Conservation (phyloP, 2,113 vertebrate genomes). For the Eulemur rufifrons region DNA sequence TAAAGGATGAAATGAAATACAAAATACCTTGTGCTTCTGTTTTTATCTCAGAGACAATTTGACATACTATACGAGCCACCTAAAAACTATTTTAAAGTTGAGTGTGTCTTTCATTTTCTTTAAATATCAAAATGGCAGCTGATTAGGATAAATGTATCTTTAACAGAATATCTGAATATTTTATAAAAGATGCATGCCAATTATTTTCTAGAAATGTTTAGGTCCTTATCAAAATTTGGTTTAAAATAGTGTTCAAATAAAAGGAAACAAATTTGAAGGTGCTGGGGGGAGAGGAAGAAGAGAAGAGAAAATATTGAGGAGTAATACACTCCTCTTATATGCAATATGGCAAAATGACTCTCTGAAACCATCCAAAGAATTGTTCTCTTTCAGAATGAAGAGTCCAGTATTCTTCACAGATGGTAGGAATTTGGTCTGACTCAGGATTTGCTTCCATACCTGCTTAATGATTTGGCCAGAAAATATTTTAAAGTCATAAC, state of each 20-base stretch:
- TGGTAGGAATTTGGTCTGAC: background rate
- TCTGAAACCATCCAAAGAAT: constrained; percentile 36
- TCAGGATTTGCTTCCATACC: constrained; percentile 21
- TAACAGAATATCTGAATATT: background rate
- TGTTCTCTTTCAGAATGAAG: constrained; percentile 42
- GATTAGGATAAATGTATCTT: background rate
- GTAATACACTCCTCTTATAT: background rate
- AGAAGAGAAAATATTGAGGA: background rate
- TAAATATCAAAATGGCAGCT: background rate
- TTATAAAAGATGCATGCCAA: background rate
- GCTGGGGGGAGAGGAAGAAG: background rate
- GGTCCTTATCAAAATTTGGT: constrained; percentile 2
- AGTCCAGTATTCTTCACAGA: background rate
- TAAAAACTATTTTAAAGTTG: background rate
- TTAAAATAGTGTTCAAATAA: background rate
- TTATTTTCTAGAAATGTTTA: constrained; percentile 30
- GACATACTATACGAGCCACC: background rate
- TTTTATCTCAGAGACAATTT: background rate
- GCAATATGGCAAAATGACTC: background rate
- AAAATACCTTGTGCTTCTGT: background rate
- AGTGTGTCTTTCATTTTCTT: constrained; percentile 6
- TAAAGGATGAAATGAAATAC: background rate
- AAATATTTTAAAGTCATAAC: constrained; percentile 56
- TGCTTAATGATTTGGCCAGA: constrained; percentile 65
- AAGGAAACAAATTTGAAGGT: background rate